These are phyloP conservation scores for Hemistola chrysoprasaria DNA, from an alignment of 2,888 invertebrate genomes.

Conservation along the genomic window DNA sequence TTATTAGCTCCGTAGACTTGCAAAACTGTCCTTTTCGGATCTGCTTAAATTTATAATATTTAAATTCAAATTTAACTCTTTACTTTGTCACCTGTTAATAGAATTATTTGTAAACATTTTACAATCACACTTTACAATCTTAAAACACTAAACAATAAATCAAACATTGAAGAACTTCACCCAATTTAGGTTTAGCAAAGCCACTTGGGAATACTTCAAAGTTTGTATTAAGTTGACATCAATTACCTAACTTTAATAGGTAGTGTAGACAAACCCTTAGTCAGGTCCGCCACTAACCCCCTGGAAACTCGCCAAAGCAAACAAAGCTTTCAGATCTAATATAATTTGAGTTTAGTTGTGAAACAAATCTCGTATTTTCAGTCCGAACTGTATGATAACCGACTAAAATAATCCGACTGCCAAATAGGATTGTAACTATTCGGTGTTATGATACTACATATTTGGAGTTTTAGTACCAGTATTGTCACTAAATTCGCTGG, in stretches of 20 bases:
- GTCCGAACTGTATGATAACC: slow-evolving; percentile 38
- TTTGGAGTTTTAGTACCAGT: not conserved
- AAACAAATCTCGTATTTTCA: slow-evolving; percentile 57
- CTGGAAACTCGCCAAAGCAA: slow-evolving; percentile 67
- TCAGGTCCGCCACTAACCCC: slow-evolving; percentile 46
- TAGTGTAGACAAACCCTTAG: slow-evolving; percentile 36
- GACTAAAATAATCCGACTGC: slow-evolving; percentile 33
- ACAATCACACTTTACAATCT: too few species aligned
- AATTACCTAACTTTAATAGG: slow-evolving; percentile 33
- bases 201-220: slow-evolving; percentile 14
- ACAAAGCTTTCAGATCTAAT: slow-evolving; percentile 61
- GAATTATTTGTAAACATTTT: too few species aligned
- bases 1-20: too few species aligned
- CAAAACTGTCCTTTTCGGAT: too few species aligned
- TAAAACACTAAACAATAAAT: slow-evolving; percentile 18
- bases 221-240: slow-evolving; percentile 28
- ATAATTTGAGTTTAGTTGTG: slow-evolving; percentile 66
- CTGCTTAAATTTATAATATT: too few species aligned
- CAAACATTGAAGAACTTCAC: slow-evolving; percentile 16
- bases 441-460: slow-evolving; percentile 26
- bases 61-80: too few species aligned
- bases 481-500: not conserved
- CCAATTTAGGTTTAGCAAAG: slow-evolving; percentile 16
- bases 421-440: slow-evolving; percentile 15
- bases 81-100: too few species aligned